Conservation (phyloP, 2,888 invertebrate genomes). For the Pteria penguin region DNA sequence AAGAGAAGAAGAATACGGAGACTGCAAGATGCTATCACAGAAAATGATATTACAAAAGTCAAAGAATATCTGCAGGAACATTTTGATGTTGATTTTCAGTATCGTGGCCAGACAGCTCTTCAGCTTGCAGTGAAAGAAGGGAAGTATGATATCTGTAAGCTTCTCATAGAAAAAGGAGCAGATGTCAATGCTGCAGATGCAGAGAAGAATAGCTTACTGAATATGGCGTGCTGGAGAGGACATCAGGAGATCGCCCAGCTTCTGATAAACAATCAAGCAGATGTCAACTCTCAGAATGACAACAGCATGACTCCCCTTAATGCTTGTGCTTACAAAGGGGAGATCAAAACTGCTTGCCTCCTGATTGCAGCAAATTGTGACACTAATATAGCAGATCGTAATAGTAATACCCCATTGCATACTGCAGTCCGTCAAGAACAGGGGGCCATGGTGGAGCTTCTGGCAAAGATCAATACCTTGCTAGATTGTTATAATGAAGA, state of each 20-base stretch:
- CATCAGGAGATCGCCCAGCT: conserved; percentile 62
- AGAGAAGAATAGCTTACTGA: conserved; percentile 72
- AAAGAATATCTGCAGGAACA: conserved; percentile 63
- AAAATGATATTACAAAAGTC: conserved; percentile 60
- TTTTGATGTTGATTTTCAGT: conserved; percentile 77
- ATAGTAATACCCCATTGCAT: conserved; percentile 69
- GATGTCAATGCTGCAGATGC: conserved; percentile 73
- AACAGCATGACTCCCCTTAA: conserved; percentile 70
- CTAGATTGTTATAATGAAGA: conserved; percentile 65
- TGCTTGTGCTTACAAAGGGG: conserved; percentile 69
- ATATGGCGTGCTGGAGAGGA: conserved; percentile 72
- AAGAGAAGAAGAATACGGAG: conserved; percentile 71
- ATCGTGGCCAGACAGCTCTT: conserved; percentile 72
- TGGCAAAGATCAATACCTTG: conserved; percentile 65
- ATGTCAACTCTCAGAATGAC: conserved; percentile 71
- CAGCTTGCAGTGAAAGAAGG: conserved; percentile 74
- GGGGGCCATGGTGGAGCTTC: conserved; percentile 57
- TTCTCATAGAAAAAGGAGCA: conserved; percentile 72
- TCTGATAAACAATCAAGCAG: conserved; percentile 68
- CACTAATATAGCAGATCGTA: conserved; percentile 60
- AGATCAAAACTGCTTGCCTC: conserved; percentile 54
- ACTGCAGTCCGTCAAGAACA: conserved; percentile 59
- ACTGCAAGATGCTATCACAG: conserved; percentile 72
- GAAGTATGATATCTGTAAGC: conserved; percentile 65
- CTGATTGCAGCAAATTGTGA: conserved; percentile 63